Conservation (phyloP, 2,113 vertebrate genomes). For the Orycteropus afer region DNA sequence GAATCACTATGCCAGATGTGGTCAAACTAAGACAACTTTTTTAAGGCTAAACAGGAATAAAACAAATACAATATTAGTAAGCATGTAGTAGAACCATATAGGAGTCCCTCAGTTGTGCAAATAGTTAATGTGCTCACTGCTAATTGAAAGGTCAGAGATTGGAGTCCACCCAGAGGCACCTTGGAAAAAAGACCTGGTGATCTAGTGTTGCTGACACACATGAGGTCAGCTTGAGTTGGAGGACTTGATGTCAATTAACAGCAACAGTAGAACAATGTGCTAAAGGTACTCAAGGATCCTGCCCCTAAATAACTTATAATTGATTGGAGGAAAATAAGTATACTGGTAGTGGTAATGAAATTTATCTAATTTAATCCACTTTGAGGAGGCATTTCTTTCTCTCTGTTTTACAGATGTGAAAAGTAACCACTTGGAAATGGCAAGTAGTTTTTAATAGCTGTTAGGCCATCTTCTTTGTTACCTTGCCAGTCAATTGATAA, state of each 20-base stretch:
- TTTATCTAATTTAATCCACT: neutral
- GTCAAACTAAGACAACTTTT: neutral
- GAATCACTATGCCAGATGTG: accelerated
- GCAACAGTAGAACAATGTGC: neutral
- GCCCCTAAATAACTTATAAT: accelerated
- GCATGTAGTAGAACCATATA: accelerated
- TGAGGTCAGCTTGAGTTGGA: neutral
- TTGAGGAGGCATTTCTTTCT: neutral
- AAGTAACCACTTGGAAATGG: accelerated
- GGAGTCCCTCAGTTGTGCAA: too few species aligned
- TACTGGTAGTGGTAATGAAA: accelerated
- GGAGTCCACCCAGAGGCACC: neutral
- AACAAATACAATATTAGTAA: neutral
- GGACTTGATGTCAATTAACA: neutral
- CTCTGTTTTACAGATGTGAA: neutral
- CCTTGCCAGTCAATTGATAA: neutral
- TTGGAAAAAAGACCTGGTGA: neutral
- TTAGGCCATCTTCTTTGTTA: neutral
- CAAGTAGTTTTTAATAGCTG: accelerated
- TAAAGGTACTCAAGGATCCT: neutral
- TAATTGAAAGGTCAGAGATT: neutral
- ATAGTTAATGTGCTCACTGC: neutral
- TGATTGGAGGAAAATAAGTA: too few species aligned
- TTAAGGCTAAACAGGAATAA: neutral
- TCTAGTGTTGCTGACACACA: neutral